Conservation (phyloP, 2,888 invertebrate species). For the Xestia c-nigrum region DNA sequence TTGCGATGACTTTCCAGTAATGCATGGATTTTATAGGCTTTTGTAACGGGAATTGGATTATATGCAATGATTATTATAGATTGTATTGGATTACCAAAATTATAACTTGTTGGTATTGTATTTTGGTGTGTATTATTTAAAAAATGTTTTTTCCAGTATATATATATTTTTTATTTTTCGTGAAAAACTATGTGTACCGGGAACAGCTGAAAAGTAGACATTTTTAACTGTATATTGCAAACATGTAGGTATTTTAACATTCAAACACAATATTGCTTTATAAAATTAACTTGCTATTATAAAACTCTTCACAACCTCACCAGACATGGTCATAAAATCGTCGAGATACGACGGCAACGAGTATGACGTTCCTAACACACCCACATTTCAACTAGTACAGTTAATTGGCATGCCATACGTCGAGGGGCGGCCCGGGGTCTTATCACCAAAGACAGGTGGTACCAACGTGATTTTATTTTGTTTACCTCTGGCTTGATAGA, state of each 20-base stretch:
- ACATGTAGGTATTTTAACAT: background rate
- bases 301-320: background rate
- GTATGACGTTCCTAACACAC: constrained; percentile 6
- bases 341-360: background rate
- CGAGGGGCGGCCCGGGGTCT: background rate
- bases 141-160: too few relatives aligned
- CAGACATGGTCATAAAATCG: background rate
- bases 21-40: constrained; percentile 56
- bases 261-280: background rate
- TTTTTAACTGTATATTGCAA: background rate
- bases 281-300: background rate
- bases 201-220: background rate
- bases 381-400: constrained; percentile 18
- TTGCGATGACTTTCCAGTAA: constrained; percentile 46
- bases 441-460: constrained; percentile 36
- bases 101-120: background rate
- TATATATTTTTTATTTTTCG: background rate
- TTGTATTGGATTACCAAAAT: constrained; percentile 1
- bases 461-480: constrained; percentile 33
- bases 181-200: background rate
- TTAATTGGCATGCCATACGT: background rate
- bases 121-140: background rate
- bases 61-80: constrained; percentile 10
- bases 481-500: constrained; percentile 15
- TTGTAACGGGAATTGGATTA: constrained; percentile 50